Base-by-base conservation (phyloP, 2,888 invertebrate species). In the Lithophane leautieri region DNA sequence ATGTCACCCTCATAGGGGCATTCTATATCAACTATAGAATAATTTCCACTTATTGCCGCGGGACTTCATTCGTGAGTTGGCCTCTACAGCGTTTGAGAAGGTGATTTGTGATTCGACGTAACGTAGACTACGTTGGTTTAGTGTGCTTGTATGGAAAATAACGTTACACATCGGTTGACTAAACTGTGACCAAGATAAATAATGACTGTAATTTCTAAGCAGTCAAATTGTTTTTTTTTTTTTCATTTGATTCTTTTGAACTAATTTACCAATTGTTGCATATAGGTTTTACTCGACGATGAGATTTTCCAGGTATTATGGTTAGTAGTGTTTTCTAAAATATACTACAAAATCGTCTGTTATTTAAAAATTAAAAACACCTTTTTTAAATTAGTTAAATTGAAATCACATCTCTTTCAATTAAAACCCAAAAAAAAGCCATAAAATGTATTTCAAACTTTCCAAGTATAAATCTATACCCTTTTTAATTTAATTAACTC, bases 401-500 rank as follows among this genome's bases (percentile, higher is more conserved):
- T 42, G 0, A 56, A 47, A 52, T 7, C 19, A n/a, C 40, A 19
- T 47, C 25, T 54, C 25, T 50, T 60, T 25, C 44, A 68, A 72
- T 58, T 76, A 4, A 22, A 61, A 52, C 44, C n/a, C 22, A 2
- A 52, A 67, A 75, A 58, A 58, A 62, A 60, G 22, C 16, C 58
- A 71, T 71, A 44, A 70, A 54, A 77, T 71, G 71, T n/a, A 58
- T 73, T 63, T 22, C 25, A 65, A 70, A 72, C 34, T 54, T 70
- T 69, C 73, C 7, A 68, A 70, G 58, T 67, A 63, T 78, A 78
- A 81, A 83, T 78, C 73, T 50, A 67, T 76, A 81, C 75, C 71
- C 82, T 75, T 85, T 87, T 85, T 73, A 82, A 87, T 88, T 85
- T 87, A 87, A 87, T 87, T 86, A 86, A 87, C 88, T 86, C 80